Evolutionary conservation across 2,888 invertebrate species (phyloP).

Genomic region (Thelaira solivaga): DNA sequence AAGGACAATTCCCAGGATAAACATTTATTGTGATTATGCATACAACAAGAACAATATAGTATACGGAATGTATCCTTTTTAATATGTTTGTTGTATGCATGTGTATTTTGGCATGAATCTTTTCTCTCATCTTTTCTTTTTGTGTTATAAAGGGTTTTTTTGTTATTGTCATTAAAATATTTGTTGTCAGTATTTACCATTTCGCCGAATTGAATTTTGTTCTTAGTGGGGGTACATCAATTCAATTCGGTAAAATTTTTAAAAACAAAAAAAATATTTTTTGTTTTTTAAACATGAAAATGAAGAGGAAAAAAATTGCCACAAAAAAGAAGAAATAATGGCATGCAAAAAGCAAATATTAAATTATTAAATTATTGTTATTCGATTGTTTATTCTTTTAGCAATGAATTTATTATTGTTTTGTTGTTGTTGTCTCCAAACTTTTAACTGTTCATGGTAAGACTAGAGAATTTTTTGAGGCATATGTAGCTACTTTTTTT

Average conservation of each 20-base stretch:
- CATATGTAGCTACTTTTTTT: slow-evolving; percentile 36
- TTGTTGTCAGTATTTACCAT: slow-evolving; percentile 21
- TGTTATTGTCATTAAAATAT: slow-evolving; percentile 22
- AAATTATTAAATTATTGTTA: slow-evolving; percentile 63
- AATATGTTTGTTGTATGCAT: background rate
- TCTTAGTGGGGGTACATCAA: slow-evolving; percentile 19
- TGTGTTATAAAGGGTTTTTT: slow-evolving; percentile 50
- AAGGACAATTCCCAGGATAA: slow-evolving; percentile 72
- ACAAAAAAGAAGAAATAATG: slow-evolving; percentile 48
- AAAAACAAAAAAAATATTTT: slow-evolving; percentile 16
- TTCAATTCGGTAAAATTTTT: slow-evolving; percentile 39
- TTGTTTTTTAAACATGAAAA: slow-evolving; percentile 14
- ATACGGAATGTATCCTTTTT: background rate
- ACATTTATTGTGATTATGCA: slow-evolving; percentile 75
- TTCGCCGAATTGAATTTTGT: slow-evolving; percentile 33
- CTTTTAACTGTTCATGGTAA: slow-evolving; percentile 33
- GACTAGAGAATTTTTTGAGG: slow-evolving; percentile 1
- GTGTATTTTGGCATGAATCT: background rate
- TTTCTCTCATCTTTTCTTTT: background rate
- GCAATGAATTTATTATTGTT: slow-evolving; percentile 30
- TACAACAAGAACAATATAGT: slow-evolving; percentile 49
- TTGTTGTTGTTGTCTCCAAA: slow-evolving; percentile 17
- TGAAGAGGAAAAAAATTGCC: slow-evolving; percentile 29
- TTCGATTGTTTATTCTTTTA: slow-evolving; percentile 57
- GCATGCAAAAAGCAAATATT: slow-evolving; percentile 58